phyloP scores from a whole-genome alignment of 2,113 vertebrate species.

The Engystomops pustulosus region DNA sequence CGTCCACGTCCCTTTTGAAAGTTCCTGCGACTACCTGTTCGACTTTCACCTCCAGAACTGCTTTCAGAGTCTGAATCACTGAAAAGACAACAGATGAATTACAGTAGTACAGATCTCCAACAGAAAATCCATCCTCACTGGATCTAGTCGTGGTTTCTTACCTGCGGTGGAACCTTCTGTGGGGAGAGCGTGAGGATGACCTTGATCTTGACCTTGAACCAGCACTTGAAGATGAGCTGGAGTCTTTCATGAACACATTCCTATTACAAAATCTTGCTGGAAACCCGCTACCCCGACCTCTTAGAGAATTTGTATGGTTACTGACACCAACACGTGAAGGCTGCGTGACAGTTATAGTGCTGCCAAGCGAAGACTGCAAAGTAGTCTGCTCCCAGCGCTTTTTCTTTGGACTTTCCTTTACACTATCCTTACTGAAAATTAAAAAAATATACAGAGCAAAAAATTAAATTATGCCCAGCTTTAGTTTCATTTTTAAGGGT shows the following conservation, averaged over 20 bases:
- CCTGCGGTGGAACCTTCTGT: constrained; percentile 75
- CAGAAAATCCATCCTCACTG: background rate
- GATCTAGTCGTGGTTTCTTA: constrained; percentile 26
- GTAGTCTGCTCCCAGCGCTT: constrained; percentile 81
- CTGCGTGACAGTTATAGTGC: constrained; percentile 64
- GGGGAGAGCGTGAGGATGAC: constrained; percentile 78
- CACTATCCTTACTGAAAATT: constrained; percentile 61
- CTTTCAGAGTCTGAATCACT: constrained; percentile 73
- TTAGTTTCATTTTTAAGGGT: no score
- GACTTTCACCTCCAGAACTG: constrained; percentile 67
- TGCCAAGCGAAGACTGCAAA: constrained; percentile 72
- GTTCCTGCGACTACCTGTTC: constrained; percentile 65
- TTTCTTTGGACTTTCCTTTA: constrained; percentile 75
- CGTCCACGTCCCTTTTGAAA: constrained; percentile 67
- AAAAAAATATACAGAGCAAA: no score
- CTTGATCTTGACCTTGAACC: constrained; percentile 84
- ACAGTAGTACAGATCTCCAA: background rate
- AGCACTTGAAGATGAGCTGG: constrained; percentile 86
- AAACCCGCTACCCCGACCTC: constrained; percentile 70
- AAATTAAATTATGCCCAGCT: no score
- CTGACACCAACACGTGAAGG: constrained; percentile 65
- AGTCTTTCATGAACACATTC: constrained; percentile 88
- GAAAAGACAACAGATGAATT: no score
- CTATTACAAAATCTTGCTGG: constrained; percentile 80
- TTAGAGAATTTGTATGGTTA: constrained; percentile 57